Evolutionary conservation across 2,113 vertebrate species (phyloP).

Genomic region (Oncorhynchus kisutch): DNA sequence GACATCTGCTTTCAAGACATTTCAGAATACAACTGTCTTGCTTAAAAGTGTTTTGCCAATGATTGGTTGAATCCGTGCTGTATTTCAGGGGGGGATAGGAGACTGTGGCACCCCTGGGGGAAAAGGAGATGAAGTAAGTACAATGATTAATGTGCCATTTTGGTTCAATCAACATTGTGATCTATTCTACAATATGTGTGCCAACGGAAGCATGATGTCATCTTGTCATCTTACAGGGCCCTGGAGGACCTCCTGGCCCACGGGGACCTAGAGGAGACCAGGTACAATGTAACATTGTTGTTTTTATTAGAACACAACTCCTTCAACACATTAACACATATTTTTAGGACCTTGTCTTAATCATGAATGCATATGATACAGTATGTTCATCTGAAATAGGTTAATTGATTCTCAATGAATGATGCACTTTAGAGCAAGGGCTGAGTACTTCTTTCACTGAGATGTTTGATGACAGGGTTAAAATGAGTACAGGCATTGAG

Average conservation of each 20-base stretch:
- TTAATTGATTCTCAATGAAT: too few relatives aligned
- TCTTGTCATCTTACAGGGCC: slow-evolving; percentile 62
- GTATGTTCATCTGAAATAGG: too few relatives aligned
- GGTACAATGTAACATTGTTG: slow-evolving; percentile 55
- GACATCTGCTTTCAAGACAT: slow-evolving; percentile 13
- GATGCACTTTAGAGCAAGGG: too few relatives aligned
- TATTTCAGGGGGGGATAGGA: slow-evolving; percentile 79
- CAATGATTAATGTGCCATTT: slow-evolving; percentile 9
- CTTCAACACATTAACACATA: too few relatives aligned
- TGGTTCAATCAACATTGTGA: background rate
- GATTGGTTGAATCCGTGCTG: slow-evolving; percentile 23
- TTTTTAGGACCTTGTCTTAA: background rate
- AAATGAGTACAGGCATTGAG: too few relatives aligned
- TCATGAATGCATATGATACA: too few relatives aligned
- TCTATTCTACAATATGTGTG: background rate
- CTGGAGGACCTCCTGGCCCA: slow-evolving; percentile 68
- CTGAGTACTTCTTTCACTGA: too few relatives aligned
- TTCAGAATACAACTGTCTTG: background rate
- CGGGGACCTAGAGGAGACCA: slow-evolving; percentile 77
- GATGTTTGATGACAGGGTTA: too few relatives aligned
- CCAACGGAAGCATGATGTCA: slow-evolving; percentile 12
- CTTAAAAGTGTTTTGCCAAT: background rate
- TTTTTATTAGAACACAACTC: too few relatives aligned
- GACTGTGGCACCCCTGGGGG: slow-evolving; percentile 82
- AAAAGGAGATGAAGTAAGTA: slow-evolving; percentile 81